Evolutionary conservation across 2,797 vertebrate genomes (phyloP).

Genomic region (Adrianichthys oophorus): DNA sequence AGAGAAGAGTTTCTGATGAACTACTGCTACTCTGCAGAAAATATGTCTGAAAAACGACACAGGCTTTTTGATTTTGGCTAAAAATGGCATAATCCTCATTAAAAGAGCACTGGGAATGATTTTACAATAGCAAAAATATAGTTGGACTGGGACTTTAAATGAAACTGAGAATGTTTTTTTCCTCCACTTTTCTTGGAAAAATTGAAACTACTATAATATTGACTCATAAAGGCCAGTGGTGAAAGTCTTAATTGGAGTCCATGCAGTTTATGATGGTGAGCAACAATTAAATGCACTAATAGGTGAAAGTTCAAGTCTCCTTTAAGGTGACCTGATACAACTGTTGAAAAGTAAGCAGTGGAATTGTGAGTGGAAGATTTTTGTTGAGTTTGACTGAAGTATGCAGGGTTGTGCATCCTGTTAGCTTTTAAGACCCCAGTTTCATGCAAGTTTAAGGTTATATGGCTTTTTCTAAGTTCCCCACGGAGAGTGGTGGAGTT

Average conservation of each 20-base stretch:
- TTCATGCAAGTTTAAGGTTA: constrained; percentile 27
- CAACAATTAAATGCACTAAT: constrained; percentile 21
- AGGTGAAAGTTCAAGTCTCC: constrained; percentile 65
- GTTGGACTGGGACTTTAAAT: neutral
- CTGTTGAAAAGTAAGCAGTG: constrained; percentile 69
- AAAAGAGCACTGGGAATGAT: too few relatives aligned
- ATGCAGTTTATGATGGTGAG: constrained; percentile 43
- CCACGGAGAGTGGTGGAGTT: constrained; percentile 38
- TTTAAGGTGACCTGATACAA: constrained; percentile 44
- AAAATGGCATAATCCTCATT: too few relatives aligned
- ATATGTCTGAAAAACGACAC: too few relatives aligned
- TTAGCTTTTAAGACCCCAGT: constrained; percentile 34
- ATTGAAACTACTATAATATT: constrained; percentile 26
- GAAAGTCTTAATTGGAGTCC: constrained; percentile 43
- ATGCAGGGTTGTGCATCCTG: constrained; percentile 33
- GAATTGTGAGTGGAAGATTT: constrained; percentile 37
- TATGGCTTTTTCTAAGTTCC: constrained; percentile 34
- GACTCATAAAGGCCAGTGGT: constrained; percentile 14
- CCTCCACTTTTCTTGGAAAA: constrained; percentile 22
- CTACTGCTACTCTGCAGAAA: too few relatives aligned
- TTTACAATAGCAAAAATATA: too few relatives aligned
- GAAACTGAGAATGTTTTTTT: neutral
- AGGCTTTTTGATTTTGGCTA: too few relatives aligned
- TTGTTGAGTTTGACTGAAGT: constrained; percentile 21
- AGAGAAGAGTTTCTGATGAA: too few relatives aligned